Percentiles rank a stretch among this genome's conserved stretches.
Evolutionary conservation across 2,113 vertebrate species (phyloP).

Genomic region (Clupea harengus): DNA sequence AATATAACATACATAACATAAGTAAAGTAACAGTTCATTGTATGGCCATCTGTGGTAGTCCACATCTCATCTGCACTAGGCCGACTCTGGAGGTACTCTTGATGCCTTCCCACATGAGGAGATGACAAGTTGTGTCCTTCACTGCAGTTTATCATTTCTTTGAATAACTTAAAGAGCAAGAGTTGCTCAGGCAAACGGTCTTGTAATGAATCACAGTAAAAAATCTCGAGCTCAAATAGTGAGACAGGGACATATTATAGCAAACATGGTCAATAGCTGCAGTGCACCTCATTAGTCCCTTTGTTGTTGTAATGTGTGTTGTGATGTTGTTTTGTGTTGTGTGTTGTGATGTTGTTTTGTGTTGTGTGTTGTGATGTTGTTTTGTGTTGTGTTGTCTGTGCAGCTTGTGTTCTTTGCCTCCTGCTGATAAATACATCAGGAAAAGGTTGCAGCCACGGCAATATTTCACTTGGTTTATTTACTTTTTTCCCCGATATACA

Average conservation of each 20-base stretch:
- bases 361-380: neutral
- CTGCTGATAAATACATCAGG: neutral
- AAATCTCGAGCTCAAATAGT: neutral
- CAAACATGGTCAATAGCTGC: neutral
- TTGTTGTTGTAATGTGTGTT: neutral
- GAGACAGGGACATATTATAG: neutral
- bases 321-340: neutral
- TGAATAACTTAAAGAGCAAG: too few species aligned
- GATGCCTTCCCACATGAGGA: too few species aligned
- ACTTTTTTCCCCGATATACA: neutral
- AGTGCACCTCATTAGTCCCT: neutral
- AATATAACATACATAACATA: too few species aligned
- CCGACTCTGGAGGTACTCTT: too few species aligned
- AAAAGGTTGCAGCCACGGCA: neutral
- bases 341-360: slow-evolving; percentile 1
- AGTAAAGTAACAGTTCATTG: neutral
- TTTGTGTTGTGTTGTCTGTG: neutral
- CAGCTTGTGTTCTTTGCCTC: too few species aligned
- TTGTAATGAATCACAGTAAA: neutral
- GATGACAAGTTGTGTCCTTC: too few species aligned
- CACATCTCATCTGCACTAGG: too few species aligned
- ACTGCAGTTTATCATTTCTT: too few species aligned
- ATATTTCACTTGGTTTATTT: neutral
- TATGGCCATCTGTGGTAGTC: too few species aligned
- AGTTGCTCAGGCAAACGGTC: neutral